phyloP scores from a whole-genome alignment of 2,888 invertebrate species.

The Geophilus truncorum region DNA sequence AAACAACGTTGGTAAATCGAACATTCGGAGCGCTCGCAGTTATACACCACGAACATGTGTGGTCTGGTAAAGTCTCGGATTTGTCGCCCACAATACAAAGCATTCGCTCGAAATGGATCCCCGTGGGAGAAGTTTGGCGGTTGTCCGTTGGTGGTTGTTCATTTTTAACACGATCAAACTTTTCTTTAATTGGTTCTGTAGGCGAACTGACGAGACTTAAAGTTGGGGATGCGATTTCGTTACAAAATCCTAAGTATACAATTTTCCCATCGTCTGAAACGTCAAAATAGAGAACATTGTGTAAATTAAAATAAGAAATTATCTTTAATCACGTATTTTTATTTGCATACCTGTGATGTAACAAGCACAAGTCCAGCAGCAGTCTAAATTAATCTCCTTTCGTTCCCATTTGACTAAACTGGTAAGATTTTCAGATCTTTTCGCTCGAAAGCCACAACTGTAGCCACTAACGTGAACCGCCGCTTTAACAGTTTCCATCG shows the following conservation, averaged over 20 bases:
- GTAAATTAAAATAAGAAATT: neutral
- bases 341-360: constrained; percentile 28
- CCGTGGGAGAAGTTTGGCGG: neutral
- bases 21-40: too few species aligned
- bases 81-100: neutral
- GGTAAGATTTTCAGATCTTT: neutral
- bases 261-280: neutral
- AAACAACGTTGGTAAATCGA: neutral
- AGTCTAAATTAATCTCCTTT: neutral
- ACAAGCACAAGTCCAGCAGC: constrained; percentile 33
- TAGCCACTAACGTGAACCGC: neutral
- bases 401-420: neutral
- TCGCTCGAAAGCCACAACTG: neutral
- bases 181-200: neutral
- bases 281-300: neutral
- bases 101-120: neutral
- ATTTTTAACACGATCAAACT: neutral
- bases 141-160: neutral
- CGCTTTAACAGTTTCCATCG: neutral
- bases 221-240: neutral
- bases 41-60: neutral
- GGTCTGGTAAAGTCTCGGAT: neutral
- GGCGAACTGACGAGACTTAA: neutral
- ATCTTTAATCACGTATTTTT: neutral
- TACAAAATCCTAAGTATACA: neutral